phyloP scores from a whole-genome alignment of 2,797 vertebrate species.

The Danio albolineatus region DNA sequence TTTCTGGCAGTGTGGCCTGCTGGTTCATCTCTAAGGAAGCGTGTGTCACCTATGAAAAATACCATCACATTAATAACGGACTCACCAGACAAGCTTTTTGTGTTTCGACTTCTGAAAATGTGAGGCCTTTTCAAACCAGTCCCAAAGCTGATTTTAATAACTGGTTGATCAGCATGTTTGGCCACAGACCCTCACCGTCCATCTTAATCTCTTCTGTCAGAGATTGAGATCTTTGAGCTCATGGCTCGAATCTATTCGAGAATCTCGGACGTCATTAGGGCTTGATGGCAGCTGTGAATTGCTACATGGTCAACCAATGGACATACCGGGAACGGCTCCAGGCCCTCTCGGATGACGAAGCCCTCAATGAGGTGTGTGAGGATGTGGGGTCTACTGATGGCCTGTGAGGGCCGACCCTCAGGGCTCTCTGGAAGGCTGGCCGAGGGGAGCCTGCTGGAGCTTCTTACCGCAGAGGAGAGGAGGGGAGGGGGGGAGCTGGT shows the following conservation, averaged over 20 bases:
- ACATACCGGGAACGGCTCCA: constrained; percentile 92
- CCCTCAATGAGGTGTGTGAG: constrained; percentile 93
- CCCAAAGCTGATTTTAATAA: constrained; percentile 5
- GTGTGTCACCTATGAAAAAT: constrained; percentile 80
- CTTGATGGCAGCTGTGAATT: constrained; percentile 74
- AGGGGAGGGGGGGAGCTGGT: constrained; percentile 74
- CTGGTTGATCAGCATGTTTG: not conserved
- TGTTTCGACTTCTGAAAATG: constrained; percentile 16
- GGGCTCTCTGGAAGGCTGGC: constrained; percentile 75
- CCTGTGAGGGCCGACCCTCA: constrained; percentile 84
- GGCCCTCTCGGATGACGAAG: constrained; percentile 92
- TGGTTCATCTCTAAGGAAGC: constrained; percentile 84
- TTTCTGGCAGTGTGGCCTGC: constrained; percentile 77
- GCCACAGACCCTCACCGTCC: not conserved
- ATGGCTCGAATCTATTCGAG: constrained; percentile 7
- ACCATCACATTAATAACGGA: constrained; percentile 2
- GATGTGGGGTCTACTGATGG: constrained; percentile 87
- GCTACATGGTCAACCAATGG: constrained; percentile 65
- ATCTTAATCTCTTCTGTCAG: constrained; percentile 5
- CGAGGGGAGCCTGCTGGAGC: constrained; percentile 78
- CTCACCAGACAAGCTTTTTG: not conserved
- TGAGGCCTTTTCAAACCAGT: constrained; percentile 10
- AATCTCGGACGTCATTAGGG: constrained; percentile 71
- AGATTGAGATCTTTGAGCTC: constrained; percentile 74
- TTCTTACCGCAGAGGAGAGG: constrained; percentile 79